Base-by-base conservation (phyloP, 1,140 invertebrate genomes). In the Diuraphis noxia region DNA sequence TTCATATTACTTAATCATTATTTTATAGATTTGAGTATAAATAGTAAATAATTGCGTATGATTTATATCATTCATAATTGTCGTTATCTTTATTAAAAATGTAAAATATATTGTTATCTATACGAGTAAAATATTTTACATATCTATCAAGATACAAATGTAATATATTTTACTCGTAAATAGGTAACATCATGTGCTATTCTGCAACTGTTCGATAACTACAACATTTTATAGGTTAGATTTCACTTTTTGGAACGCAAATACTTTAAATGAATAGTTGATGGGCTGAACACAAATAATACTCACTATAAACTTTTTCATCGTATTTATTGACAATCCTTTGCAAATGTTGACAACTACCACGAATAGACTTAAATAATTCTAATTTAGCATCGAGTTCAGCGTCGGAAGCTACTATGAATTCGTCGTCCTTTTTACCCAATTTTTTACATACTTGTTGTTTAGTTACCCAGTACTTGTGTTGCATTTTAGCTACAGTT, bases 381-480 rank as follows among this genome's bases (percentile, higher is more conserved):
- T 99, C 98, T 86, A 99, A 95, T 95, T 99, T 99, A 7, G 99
- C 97, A 95, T 99, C 99, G 8, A 99, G 95, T 93, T 99, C 97
- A 17, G 98, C 96, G 95, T 99, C 99, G 0, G 98, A 99, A 36
- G 99, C 96, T 30, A 99, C 96, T 93, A 99, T 96, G 95, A 98
- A 98, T 92, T 99, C 98, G 94, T 99, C 99, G 94, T 99, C 98
- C 94, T 99, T 99, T 93, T 98, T 98, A 13, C 98, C 98, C 34
- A 99, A 95, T 95, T 99, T 99, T 93, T 97, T 95, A 90, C 98
- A 96, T 43, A 99, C 96, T 85, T 97, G 96, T 94, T 99, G 98
- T 94, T 99, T 99, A 8, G 99, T 99, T 49, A 99, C 97, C 98
- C 98, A 99, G 94, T 98, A 99, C 92, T 99, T 98, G 94, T 99